Evolutionary conservation across 2,113 vertebrate species (phyloP).

Genomic region (Synodontis membranacea): DNA sequence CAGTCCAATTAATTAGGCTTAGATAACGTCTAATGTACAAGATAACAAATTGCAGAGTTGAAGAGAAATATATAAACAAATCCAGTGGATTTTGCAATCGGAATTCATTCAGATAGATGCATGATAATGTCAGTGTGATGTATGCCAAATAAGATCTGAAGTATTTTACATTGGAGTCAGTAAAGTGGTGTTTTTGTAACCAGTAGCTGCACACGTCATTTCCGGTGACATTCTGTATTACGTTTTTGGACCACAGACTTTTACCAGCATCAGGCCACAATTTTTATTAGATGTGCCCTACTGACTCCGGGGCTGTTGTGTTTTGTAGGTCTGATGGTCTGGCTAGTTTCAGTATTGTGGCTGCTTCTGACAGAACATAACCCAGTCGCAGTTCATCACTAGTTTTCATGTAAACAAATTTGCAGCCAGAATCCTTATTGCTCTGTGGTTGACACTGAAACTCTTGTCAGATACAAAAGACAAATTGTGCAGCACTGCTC

Average conservation of each 20-base stretch:
- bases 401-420: slow-evolving; percentile 31
- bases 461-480: background rate
- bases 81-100: background rate
- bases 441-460: slow-evolving; percentile 17
- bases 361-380: slow-evolving; percentile 17
- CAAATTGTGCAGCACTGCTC: background rate
- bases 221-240: background rate
- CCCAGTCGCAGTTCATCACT: slow-evolving; percentile 17
- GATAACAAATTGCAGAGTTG: background rate
- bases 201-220: background rate
- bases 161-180: background rate
- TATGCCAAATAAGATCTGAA: background rate
- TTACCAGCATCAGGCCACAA: background rate
- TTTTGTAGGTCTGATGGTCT: slow-evolving; percentile 18
- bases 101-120: background rate
- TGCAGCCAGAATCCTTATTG: slow-evolving; percentile 26
- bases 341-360: slow-evolving; percentile 7
- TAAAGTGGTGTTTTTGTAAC: background rate
- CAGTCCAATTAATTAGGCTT: background rate
- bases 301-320: slow-evolving; percentile 22
- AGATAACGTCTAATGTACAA: background rate
- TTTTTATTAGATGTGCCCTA: slow-evolving; percentile 14
- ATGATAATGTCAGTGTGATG: background rate
- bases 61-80: background rate
- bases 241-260: background rate